Evolutionary conservation across 1,140 invertebrate species (phyloP), one percentile per base, ranked within the genome.

Genomic region (Triops longicaudatus): DNA sequence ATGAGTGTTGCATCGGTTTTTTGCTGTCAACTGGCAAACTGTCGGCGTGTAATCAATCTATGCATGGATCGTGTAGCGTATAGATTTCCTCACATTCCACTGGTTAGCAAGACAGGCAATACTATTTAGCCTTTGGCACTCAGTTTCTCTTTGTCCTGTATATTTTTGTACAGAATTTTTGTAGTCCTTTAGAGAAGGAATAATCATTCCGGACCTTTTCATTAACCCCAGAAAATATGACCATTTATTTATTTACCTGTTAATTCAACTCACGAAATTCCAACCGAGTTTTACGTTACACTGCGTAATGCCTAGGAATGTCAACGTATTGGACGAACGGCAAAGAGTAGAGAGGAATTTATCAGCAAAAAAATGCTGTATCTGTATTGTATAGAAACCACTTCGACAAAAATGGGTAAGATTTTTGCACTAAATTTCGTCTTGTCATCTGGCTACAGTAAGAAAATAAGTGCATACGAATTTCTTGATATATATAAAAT

Each of bases 111-210:
- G 50, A 63, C 50, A 63, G 50, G 50, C 50, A 63, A 63, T 63
- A 63, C 10, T 63, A 63, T 10, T 63, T 63, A 63, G 50, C 50
- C 50, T 9, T 63, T 63, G 50, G 50, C 50, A 63, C 50, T 63
- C 17, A 17, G n/a, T 63, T 63, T 63, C 31, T 63, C 50, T 63
- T 63, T 63, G 50, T 63, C 50, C 50, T 63, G 50, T 63, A 63
- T 63, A 63, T 63, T 63, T 63, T 63, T 63, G 50, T 63, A 63
- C 50, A 63, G 50, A 63, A 63, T 63, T 63, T 37, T 63, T 63
- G 50, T 63, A 63, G 50, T 22, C 50, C 50, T 63, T 63, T 63
- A 63, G 50, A 63, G 14, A 63, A 63, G 50, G 50, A 63, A 63
- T 63, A 63, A 63, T 63, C 50, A 63, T 63, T 63, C 50, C 50